phyloP scores from a whole-genome alignment of 2,797 vertebrate genomes.

The Fistularia commersonii region DNA sequence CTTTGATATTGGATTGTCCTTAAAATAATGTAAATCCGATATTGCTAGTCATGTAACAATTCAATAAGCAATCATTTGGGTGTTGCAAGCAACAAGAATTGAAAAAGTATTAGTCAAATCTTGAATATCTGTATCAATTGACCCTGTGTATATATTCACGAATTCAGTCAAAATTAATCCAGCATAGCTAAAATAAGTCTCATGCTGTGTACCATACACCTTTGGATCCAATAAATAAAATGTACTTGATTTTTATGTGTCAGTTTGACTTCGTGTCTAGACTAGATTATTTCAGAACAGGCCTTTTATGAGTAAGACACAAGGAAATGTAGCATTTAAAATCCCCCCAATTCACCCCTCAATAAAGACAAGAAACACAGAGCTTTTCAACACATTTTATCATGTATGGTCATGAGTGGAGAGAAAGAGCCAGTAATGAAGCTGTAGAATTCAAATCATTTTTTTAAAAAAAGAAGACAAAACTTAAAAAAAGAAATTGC shows the following conservation, averaged over 20 bases:
- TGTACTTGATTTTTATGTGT: too few relatives aligned
- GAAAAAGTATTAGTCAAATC: too few relatives aligned
- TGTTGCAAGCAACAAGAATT: too few relatives aligned
- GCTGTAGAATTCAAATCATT: slow-evolving; percentile 67
- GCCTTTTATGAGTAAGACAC: background rate
- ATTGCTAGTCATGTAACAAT: too few relatives aligned
- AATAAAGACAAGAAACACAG: slow-evolving; percentile 44
- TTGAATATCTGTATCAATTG: too few relatives aligned
- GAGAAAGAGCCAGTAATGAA: slow-evolving; percentile 73
- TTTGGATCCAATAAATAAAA: too few relatives aligned
- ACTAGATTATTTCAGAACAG: too few relatives aligned
- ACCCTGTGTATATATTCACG: too few relatives aligned
- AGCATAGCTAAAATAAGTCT: background rate
- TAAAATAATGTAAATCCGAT: too few relatives aligned
- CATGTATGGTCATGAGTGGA: slow-evolving; percentile 70
- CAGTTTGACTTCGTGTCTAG: too few relatives aligned
- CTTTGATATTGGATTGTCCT: too few relatives aligned
- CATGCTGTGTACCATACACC: background rate
- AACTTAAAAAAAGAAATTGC: slow-evolving; percentile 53
- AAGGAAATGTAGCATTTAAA: background rate
- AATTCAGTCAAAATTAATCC: background rate
- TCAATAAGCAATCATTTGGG: too few relatives aligned
- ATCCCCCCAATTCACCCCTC: background rate
- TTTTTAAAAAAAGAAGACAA: slow-evolving; percentile 33
- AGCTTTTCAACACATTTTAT: slow-evolving; percentile 73